These are phyloP conservation scores for Hypena proboscidalis DNA, from an alignment of 2,888 invertebrate species.

Conservation along the genomic window DNA sequence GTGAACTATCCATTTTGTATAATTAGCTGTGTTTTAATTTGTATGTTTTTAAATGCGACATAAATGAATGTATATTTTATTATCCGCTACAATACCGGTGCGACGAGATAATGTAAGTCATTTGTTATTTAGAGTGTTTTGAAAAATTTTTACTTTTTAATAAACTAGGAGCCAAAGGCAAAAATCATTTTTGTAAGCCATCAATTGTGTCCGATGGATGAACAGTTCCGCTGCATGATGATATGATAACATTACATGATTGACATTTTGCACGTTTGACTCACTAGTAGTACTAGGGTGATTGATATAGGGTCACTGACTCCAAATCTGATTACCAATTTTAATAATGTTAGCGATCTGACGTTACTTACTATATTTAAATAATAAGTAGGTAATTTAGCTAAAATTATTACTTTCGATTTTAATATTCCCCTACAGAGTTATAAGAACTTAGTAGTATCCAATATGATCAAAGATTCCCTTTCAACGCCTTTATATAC, in stretches of 20 bases:
- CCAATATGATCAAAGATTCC: conserved; percentile 25
- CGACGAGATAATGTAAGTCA: conserved; percentile 83
- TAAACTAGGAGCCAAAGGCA: conserved; percentile 63
- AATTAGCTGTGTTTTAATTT: conserved; percentile 27
- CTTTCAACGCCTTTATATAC: conserved; percentile 21
- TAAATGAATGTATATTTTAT: conserved; percentile 60
- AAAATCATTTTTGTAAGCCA: conserved; percentile 60
- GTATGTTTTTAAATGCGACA: conserved; percentile 19
- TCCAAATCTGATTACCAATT: conserved; percentile 11
- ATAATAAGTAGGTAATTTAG: conserved; percentile 24
- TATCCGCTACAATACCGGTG: conserved; percentile 74
- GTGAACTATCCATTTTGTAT: conserved; percentile 21
- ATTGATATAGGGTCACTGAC: conserved; percentile 29
- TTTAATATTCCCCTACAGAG: conserved; percentile 30
- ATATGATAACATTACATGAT: conserved; percentile 59
- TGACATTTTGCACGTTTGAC: conserved; percentile 67
- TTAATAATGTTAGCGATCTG: conserved; percentile 23
- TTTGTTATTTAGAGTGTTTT: conserved; percentile 70
- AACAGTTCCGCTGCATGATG: conserved; percentile 75
- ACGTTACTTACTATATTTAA: conserved; percentile 18
- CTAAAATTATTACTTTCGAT: conserved; percentile 19
- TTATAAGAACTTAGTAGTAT: conserved; percentile 27
- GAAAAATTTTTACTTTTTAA: conserved; percentile 63
- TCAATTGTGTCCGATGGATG: conserved; percentile 73
- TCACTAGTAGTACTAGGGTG: conserved; percentile 60